Percentiles rank a stretch among this genome's conserved stretches.
These are phyloP conservation scores for Enteromius trimaculatus DNA, from an alignment of 2,797 vertebrate species.

Conservation along the genomic window DNA sequence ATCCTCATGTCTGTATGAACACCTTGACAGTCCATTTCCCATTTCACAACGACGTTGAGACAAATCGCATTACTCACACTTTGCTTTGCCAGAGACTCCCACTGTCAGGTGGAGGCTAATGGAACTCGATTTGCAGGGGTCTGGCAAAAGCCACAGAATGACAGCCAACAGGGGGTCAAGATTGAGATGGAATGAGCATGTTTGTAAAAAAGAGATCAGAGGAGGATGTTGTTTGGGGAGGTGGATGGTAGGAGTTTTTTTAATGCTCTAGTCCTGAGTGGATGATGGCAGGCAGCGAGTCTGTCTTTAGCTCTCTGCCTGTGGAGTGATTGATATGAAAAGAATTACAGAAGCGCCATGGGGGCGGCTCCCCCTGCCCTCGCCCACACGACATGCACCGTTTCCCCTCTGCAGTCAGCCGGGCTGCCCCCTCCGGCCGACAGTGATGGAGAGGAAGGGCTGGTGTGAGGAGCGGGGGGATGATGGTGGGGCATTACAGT, in stretches of 20 bases:
- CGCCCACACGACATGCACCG: slow-evolving; percentile 24
- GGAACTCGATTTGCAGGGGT: slow-evolving; percentile 46
- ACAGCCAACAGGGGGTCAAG: slow-evolving; percentile 42
- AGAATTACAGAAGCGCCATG: slow-evolving; percentile 58
- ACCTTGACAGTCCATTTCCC: slow-evolving; percentile 47
- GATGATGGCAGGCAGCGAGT: slow-evolving; percentile 27
- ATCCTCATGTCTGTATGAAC: slow-evolving; percentile 26
- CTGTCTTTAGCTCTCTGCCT: slow-evolving; percentile 53
- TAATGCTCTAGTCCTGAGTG: slow-evolving; percentile 35
- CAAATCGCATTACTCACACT: slow-evolving; percentile 58
- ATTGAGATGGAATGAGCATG: slow-evolving; percentile 29
- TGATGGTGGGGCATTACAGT: slow-evolving; percentile 8
- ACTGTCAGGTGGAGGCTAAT: slow-evolving; percentile 53
- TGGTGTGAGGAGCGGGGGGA: slow-evolving; percentile 3
- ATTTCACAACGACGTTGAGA: slow-evolving; percentile 42
- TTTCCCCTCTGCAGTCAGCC: slow-evolving; percentile 32
- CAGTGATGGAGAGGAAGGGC: slow-evolving; percentile 45
- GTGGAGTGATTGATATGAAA: slow-evolving; percentile 73
- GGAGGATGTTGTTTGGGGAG: slow-evolving; percentile 14
- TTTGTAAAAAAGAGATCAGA: slow-evolving; percentile 33
- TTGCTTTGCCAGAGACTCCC: slow-evolving; percentile 55
- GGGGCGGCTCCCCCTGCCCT: slow-evolving; percentile 44
- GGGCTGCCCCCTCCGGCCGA: slow-evolving; percentile 36
- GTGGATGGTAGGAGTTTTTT: slow-evolving; percentile 29
- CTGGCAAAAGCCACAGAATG: slow-evolving; percentile 41